Conservation (phyloP, 2,888 invertebrate species). For the Himalopsyche anomala region DNA sequence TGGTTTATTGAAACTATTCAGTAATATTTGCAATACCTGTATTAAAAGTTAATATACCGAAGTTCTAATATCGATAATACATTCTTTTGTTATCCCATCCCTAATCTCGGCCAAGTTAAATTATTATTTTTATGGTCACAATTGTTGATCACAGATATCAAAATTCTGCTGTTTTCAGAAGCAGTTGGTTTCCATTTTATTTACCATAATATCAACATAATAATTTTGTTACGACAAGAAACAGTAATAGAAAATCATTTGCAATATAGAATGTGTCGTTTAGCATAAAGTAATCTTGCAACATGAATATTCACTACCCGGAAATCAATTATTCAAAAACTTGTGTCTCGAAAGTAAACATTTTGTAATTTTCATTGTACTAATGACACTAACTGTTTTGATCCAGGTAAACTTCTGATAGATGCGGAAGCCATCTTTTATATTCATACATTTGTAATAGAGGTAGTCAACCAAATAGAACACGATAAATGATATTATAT, state of each 20-base stretch:
- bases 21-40: too few species aligned
- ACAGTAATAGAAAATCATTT: constrained; percentile 8
- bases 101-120: too few species aligned
- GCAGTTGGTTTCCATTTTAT: too few species aligned
- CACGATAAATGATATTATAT: too few species aligned
- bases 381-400: constrained; percentile 29
- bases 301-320: constrained; percentile 34
- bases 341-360: constrained; percentile 38
- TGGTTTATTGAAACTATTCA: too few species aligned
- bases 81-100: too few species aligned
- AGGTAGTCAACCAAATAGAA: background rate
- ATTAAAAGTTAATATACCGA: too few species aligned
- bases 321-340: constrained; percentile 41
- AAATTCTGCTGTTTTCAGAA: too few species aligned
- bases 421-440: constrained; percentile 31
- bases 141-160: too few species aligned
- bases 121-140: too few species aligned
- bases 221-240: background rate
- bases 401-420: constrained; percentile 32
- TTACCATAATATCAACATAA: too few species aligned
- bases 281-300: constrained; percentile 25
- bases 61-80: too few species aligned
- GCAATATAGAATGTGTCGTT: constrained; percentile 28
- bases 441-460: background rate
- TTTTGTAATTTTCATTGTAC: constrained; percentile 43